phyloP scores from a whole-genome alignment of 2,888 invertebrate genomes.

The Liodrosophila aerea region DNA sequence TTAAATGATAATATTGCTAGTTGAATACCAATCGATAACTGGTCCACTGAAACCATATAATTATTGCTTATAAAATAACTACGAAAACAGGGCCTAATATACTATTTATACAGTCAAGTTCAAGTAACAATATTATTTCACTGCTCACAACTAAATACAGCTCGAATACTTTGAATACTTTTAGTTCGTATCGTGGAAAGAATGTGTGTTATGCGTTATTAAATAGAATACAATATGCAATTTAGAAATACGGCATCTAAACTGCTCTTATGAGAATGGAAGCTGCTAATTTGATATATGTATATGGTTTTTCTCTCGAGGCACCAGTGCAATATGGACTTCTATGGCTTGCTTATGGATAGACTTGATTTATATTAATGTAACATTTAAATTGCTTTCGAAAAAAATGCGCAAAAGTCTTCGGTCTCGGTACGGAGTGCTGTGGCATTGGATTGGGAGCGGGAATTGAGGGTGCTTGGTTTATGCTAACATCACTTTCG shows the following conservation, averaged over 20 bases:
- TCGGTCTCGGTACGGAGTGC: slow-evolving; percentile 63
- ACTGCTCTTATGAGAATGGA: slow-evolving; percentile 16
- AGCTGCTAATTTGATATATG: slow-evolving; percentile 20
- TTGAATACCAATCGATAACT: slow-evolving; percentile 45
- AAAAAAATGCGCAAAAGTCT: slow-evolving; percentile 78
- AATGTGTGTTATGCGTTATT: slow-evolving; percentile 14
- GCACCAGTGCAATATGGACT: slow-evolving; percentile 43
- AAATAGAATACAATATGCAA: slow-evolving; percentile 52
- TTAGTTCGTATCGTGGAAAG: slow-evolving; percentile 16
- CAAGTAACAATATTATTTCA: slow-evolving; percentile 24
- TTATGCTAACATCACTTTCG: slow-evolving; percentile 69
- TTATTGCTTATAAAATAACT: background rate
- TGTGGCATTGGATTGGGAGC: slow-evolving; percentile 11
- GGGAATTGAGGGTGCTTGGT: slow-evolving; percentile 10
- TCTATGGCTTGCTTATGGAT: slow-evolving; percentile 52
- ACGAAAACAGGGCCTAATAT: too few species aligned
- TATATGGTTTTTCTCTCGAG: slow-evolving; percentile 7
- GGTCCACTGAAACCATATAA: slow-evolving; percentile 25
- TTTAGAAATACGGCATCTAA: too few species aligned
- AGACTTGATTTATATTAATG: slow-evolving; percentile 32
- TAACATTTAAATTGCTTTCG: slow-evolving; percentile 55
- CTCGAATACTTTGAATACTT: slow-evolving; percentile 38
- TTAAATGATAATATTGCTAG: slow-evolving; percentile 36
- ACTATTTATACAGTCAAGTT: slow-evolving; percentile 15
- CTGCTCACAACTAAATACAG: too few species aligned